Conservation (phyloP, 2,113 vertebrate species). For the Pseudois nayaur region DNA sequence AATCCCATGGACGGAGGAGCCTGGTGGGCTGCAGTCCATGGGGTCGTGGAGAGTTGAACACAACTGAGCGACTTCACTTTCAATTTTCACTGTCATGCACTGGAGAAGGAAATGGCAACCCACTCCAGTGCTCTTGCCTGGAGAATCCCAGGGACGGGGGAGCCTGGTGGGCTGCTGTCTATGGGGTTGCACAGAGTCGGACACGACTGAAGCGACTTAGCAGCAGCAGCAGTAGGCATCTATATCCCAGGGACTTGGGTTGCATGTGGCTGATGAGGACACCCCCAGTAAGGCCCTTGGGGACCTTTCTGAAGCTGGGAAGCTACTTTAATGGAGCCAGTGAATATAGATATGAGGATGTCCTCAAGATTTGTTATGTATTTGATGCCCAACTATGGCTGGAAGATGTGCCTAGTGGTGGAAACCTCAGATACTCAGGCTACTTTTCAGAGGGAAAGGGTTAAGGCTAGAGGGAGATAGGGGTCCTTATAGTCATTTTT, state of each 20-base stretch:
- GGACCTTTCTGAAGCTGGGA: neutral
- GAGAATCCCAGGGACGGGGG: too few relatives aligned
- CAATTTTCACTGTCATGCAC: accelerated
- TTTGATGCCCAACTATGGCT: neutral
- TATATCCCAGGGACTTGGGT: too few relatives aligned
- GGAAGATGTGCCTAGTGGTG: neutral
- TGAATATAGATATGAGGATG: neutral
- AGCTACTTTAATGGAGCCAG: neutral
- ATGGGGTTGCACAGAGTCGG: too few relatives aligned
- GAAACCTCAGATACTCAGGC: neutral
- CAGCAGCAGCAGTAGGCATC: neutral
- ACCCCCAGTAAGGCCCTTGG: neutral
- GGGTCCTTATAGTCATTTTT: neutral
- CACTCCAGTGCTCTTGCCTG: too few relatives aligned
- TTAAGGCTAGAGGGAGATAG: neutral
- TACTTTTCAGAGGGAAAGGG: neutral
- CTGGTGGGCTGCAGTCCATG: too few relatives aligned
- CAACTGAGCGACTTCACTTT: too few relatives aligned
- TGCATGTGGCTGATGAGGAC: neutral
- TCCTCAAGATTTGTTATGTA: neutral
- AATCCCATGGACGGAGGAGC: too few relatives aligned
- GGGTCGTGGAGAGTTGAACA: too few relatives aligned
- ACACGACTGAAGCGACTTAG: too few relatives aligned
- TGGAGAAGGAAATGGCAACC: too few relatives aligned
- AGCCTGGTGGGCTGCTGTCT: too few relatives aligned